Conservation (phyloP, 2,888 invertebrate species). For the Morpho deidamia region DNA sequence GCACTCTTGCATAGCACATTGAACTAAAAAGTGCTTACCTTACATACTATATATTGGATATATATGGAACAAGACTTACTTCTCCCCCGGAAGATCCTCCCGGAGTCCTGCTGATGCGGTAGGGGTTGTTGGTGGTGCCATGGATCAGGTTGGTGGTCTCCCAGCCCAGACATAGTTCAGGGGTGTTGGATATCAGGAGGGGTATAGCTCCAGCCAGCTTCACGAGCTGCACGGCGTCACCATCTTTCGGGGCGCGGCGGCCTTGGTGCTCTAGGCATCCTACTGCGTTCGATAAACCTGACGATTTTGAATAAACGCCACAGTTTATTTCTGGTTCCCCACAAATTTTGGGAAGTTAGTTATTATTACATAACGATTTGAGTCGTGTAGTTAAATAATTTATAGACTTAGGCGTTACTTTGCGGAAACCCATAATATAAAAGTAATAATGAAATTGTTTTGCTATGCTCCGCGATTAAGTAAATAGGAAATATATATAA, state of each 20-base stretch:
- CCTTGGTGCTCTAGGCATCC: constrained; percentile 77
- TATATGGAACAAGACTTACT: constrained; percentile 55
- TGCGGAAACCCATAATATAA: no score
- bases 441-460: no score
- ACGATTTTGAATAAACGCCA: not conserved
- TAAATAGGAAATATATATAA: no score
- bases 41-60: no score
- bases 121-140: constrained; percentile 91
- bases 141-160: constrained; percentile 89
- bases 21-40: no score
- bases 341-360: no score
- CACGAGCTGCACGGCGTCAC: constrained; percentile 80
- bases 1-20: no score
- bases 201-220: constrained; percentile 88
- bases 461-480: no score
- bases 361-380: no score
- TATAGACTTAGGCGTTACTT: no score
- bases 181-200: constrained; percentile 89
- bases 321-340: not conserved
- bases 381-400: no score
- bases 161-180: constrained; percentile 93
- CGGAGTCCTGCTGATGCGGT: constrained; percentile 83
- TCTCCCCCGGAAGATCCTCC: constrained; percentile 96
- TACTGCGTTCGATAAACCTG: constrained; percentile 83
- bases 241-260: constrained; percentile 80